Conservation (phyloP, 2,113 vertebrate species). For the Burhinus bistriatus region DNA sequence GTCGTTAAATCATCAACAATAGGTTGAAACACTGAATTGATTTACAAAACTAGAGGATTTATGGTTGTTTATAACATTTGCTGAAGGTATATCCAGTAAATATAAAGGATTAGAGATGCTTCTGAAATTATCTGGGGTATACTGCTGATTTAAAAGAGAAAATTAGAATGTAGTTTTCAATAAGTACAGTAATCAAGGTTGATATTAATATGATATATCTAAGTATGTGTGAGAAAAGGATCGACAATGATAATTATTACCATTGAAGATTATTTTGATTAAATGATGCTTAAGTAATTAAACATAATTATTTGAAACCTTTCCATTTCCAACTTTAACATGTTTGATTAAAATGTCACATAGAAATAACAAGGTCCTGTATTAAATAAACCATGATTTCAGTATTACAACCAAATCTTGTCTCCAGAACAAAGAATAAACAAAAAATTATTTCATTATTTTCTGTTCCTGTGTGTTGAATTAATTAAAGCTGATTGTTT, state of each 20-base stretch:
- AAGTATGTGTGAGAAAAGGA: not conserved
- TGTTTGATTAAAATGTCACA: slow-evolving; percentile 28
- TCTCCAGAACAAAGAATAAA: not conserved
- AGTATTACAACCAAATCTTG: not conserved
- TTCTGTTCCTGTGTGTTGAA: not conserved
- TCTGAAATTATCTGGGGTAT: not conserved
- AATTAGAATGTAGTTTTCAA: not conserved
- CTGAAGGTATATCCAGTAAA: not conserved
- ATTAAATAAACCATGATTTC: not conserved
- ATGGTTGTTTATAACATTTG: not conserved
- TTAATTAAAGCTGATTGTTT: not conserved
- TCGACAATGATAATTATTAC: slow-evolving; percentile 33
- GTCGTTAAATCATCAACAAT: not conserved
- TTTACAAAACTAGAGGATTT: not conserved
- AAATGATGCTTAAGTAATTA: slow-evolving; percentile 47
- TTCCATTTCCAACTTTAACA: not conserved
- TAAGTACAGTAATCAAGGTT: not conserved
- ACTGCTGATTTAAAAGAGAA: not conserved
- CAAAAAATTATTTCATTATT: not conserved
- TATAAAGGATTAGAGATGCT: not conserved
- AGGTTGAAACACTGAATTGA: not conserved
- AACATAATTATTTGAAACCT: slow-evolving; percentile 30
- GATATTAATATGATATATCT: not conserved
- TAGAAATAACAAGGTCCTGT: not conserved
- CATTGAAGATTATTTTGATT: slow-evolving; percentile 35